A percentile compares a stretch with the other conserved stretches of the same genome.
phyloP scores from a whole-genome alignment of 2,113 vertebrate species.

The Phalacrocorax carbo region DNA sequence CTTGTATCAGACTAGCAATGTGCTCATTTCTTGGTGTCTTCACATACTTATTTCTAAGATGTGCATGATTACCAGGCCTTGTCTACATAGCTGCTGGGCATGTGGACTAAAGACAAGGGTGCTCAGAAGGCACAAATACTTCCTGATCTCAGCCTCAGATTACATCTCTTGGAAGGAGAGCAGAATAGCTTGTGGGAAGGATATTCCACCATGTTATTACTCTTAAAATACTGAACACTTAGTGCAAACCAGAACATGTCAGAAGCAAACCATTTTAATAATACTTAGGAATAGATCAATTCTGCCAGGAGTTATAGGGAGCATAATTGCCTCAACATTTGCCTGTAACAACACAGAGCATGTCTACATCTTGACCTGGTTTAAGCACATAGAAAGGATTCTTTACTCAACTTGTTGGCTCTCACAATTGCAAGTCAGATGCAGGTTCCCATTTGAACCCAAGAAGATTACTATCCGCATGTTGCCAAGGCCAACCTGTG shows the following conservation, averaged over 20 bases:
- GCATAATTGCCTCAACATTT: not conserved
- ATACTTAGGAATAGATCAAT: not conserved
- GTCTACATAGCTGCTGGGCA: not conserved
- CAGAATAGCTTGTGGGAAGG: not conserved
- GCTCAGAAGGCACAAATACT: not conserved
- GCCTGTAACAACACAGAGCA: not conserved
- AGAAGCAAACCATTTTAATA: slow-evolving; percentile 17
- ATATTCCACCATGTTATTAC: slow-evolving; percentile 11
- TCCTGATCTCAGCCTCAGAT: not conserved
- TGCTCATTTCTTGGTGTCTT: not conserved
- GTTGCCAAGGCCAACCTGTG: slow-evolving; percentile 11
- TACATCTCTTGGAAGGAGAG: not conserved
- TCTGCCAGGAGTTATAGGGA: not conserved
- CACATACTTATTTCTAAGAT: not conserved
- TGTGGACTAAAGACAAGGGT: not conserved
- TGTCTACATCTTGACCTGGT: not conserved
- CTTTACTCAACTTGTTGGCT: not conserved
- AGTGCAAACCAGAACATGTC: slow-evolving; percentile 30
- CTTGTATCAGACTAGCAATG: not conserved
- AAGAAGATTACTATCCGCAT: not conserved
- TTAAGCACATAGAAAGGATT: not conserved
- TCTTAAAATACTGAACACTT: not conserved
- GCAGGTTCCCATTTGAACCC: not conserved
- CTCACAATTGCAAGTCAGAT: not conserved
- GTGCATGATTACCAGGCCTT: not conserved